Conservation (phyloP, 2,797 vertebrate genomes). For the Takifugu ocellatus region DNA sequence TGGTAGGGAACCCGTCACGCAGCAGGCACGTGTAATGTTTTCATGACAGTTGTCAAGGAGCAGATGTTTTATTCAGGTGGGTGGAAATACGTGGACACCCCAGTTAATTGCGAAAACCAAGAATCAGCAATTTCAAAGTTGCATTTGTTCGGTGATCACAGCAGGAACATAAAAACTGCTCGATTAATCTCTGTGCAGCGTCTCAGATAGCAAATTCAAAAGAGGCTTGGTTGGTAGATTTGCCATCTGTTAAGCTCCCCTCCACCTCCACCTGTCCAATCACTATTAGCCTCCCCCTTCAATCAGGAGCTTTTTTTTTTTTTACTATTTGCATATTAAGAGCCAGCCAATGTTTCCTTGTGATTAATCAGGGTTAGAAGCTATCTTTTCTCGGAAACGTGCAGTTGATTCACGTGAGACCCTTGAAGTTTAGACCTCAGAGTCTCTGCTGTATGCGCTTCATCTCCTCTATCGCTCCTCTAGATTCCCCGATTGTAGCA, state of each 20-base stretch:
- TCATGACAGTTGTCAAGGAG: not conserved
- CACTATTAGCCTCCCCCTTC: conserved; percentile 30
- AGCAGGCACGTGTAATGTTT: not conserved
- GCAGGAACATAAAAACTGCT: conserved; percentile 30
- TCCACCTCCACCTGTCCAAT: conserved; percentile 32
- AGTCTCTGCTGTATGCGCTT: conserved; percentile 8
- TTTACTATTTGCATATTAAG: conserved; percentile 26
- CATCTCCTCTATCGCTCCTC: conserved; percentile 16
- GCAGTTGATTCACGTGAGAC: conserved; percentile 41
- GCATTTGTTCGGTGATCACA: conserved; percentile 59
- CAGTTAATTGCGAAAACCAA: conserved; percentile 42
- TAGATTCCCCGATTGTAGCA: conserved; percentile 30
- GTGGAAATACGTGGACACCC: conserved; percentile 44
- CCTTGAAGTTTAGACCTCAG: not conserved
- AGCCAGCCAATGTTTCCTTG: conserved; percentile 22
- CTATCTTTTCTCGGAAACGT: conserved; percentile 28
- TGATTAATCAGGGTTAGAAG: conserved; percentile 43
- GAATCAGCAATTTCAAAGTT: conserved; percentile 45
- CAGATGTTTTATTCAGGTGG: conserved; percentile 6
- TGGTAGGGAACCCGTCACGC: conserved; percentile 69
- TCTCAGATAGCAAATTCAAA: conserved; percentile 54
- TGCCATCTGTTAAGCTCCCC: conserved; percentile 37
- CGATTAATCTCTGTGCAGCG: conserved; percentile 44
- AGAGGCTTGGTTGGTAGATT: conserved; percentile 24
- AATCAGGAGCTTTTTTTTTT: conserved; percentile 28